Evolutionary conservation across 2,797 vertebrate genomes (phyloP).

Genomic region (Carapus acus): DNA sequence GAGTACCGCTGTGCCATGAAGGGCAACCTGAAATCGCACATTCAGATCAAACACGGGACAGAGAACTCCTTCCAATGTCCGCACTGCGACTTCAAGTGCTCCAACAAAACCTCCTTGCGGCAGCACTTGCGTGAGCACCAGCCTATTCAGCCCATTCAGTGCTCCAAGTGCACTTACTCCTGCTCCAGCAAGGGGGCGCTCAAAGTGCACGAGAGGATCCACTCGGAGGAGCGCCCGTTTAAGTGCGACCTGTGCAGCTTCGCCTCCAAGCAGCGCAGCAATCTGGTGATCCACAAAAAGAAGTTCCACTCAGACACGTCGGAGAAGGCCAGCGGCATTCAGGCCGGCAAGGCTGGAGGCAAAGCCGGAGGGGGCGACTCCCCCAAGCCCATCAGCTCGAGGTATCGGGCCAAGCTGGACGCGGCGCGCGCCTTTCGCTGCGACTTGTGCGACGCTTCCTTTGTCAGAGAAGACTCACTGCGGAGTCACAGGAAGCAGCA

Average conservation of each 20-base stretch:
- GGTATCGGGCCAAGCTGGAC: constrained; percentile 85
- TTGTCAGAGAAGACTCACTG: constrained; percentile 92
- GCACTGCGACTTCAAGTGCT: constrained; percentile 87
- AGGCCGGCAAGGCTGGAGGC: constrained; percentile 53
- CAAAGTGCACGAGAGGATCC: constrained; percentile 87
- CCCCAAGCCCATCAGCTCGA: constrained; percentile 68
- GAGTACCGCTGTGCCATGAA: constrained; percentile 98
- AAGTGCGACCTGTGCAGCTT: constrained; percentile 85
- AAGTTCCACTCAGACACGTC: constrained; percentile 83
- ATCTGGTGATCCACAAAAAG: constrained; percentile 86
- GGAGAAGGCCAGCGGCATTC: constrained; percentile 58
- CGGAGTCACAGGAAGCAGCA: constrained; percentile 94
- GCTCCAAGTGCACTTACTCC: constrained; percentile 86
- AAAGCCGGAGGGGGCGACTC: constrained; percentile 46
- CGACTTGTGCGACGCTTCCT: constrained; percentile 83
- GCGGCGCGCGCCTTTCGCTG: constrained; percentile 87
- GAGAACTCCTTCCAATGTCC: constrained; percentile 79
- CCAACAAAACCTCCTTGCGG: constrained; percentile 84
- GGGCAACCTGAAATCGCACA: constrained; percentile 93
- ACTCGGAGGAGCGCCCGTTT: constrained; percentile 90
- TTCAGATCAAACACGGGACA: constrained; percentile 86
- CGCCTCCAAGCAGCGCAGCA: constrained; percentile 93
- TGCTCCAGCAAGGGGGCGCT: constrained; percentile 90
- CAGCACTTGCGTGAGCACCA: constrained; percentile 87
- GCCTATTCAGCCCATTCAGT: constrained; percentile 84